Percentiles rank a stretch among this genome's conserved stretches.
Conservation (phyloP, 30 jellyfish, hydroid and myxozoan species). For the Aurelia coerulea region DNA sequence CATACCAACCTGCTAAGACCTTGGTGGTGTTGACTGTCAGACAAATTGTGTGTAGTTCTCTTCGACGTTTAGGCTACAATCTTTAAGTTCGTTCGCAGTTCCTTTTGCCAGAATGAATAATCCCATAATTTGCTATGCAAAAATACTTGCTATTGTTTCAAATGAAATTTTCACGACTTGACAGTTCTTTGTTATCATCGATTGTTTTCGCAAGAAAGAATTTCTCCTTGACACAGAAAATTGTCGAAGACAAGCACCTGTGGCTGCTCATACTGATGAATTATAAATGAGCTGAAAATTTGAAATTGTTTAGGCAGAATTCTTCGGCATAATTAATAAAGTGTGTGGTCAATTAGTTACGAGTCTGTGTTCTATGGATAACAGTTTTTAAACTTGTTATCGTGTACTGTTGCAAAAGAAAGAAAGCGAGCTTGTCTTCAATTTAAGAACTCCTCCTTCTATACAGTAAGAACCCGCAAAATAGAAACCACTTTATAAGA, state of each 20-base stretch:
- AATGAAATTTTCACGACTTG: background rate
- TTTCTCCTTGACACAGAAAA: conserved; percentile 1
- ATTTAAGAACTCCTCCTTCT: too few species aligned
- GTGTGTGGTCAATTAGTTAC: too few species aligned
- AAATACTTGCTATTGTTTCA: background rate
- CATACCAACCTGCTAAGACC: too few species aligned
- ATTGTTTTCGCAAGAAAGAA: conserved; percentile 4
- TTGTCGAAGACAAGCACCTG: conserved; percentile 30
- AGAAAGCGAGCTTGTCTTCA: too few species aligned
- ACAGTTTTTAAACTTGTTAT: background rate
- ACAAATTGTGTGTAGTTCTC: too few species aligned
- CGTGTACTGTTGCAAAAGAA: background rate
- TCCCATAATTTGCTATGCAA: background rate
- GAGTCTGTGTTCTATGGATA: too few species aligned
- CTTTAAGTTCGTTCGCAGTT: background rate
- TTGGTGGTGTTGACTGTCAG: too few species aligned
- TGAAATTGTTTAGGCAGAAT: conserved; percentile 7
- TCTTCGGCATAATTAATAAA: background rate
- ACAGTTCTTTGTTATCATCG: conserved; percentile 12
- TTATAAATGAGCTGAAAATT: conserved; percentile 34
- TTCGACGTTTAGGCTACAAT: too few species aligned
- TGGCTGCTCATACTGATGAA: conserved; percentile 33
- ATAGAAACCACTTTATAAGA: too few species aligned
- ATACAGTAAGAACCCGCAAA: too few species aligned
- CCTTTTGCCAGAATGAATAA: background rate